Conservation (phyloP, 2,797 vertebrate genomes). For the Myotis planiceps region DNA sequence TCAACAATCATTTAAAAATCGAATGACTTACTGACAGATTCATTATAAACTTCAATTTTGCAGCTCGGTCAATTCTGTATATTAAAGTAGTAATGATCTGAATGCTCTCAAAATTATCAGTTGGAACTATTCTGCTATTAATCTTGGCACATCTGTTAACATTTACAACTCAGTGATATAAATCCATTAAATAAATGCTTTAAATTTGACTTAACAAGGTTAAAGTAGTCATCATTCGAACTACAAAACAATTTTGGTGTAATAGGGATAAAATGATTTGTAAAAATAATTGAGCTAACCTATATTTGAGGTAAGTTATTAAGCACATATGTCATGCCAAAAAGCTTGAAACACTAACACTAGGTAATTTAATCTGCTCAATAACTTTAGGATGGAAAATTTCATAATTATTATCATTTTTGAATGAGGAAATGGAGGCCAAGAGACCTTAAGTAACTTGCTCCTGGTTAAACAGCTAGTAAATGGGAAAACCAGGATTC, state of each 20-base stretch:
- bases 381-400: background rate
- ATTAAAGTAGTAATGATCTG: background rate
- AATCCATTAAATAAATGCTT: constrained; percentile 11
- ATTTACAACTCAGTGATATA: background rate
- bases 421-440: constrained; percentile 5
- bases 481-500: background rate
- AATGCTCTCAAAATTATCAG: constrained; percentile 28
- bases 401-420: background rate
- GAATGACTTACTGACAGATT: background rate
- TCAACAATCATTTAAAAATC: background rate
- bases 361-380: background rate
- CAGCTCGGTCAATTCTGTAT: background rate
- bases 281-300: constrained; percentile 13
- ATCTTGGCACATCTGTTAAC: constrained; percentile 4
- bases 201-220: constrained; percentile 16
- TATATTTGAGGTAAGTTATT: background rate
- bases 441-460: background rate
- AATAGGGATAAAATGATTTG: background rate
- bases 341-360: background rate
- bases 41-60: background rate
- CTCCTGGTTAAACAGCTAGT: background rate
- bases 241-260: background rate
- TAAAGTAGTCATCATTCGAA: background rate
- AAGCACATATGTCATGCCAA: background rate
- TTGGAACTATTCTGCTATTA: background rate